Evolutionary conservation across 2,797 vertebrate genomes (phyloP).

Genomic region (Typhlichthys eigenmanni): DNA sequence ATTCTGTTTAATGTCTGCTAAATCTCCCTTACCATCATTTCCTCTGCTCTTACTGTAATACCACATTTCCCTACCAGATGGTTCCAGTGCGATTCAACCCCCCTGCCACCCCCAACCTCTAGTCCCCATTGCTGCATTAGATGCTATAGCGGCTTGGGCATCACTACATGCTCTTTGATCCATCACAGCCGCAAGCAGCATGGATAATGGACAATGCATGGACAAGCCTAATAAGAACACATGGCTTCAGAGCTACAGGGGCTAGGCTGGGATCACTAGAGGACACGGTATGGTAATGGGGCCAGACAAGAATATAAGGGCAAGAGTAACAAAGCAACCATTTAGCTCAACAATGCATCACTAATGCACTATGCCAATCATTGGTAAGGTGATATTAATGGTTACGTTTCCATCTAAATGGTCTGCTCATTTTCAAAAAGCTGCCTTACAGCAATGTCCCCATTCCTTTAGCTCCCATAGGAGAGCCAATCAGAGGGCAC

Average conservation of each 20-base stretch:
- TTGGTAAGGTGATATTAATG: too few relatives aligned
- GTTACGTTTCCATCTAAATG: too few relatives aligned
- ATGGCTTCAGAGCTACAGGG: slow-evolving; percentile 46
- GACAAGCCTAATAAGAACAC: slow-evolving; percentile 39
- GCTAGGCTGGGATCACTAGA: slow-evolving; percentile 19
- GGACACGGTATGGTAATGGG: slow-evolving; percentile 55
- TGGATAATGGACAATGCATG: slow-evolving; percentile 59
- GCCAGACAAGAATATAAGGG: slow-evolving; percentile 13
- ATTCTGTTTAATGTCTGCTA: background rate
- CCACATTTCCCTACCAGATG: slow-evolving; percentile 27
- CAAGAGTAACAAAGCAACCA: too few relatives aligned
- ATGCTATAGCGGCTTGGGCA: background rate
- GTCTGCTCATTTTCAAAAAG: too few relatives aligned
- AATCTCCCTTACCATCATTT: slow-evolving; percentile 2
- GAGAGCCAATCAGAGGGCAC: slow-evolving; percentile 47
- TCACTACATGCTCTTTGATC: slow-evolving; percentile 51
- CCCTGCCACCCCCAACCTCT: background rate
- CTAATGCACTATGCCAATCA: too few relatives aligned
- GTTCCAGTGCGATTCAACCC: slow-evolving; percentile 38
- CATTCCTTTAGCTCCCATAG: slow-evolving; percentile 39
- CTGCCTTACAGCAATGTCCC: background rate
- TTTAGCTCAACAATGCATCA: too few relatives aligned
- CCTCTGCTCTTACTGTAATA: background rate
- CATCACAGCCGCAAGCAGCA: slow-evolving; percentile 52
- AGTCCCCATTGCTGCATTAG: background rate